Evolutionary conservation across 2,113 vertebrate species (phyloP).

Genomic region (Pimephales promelas): DNA sequence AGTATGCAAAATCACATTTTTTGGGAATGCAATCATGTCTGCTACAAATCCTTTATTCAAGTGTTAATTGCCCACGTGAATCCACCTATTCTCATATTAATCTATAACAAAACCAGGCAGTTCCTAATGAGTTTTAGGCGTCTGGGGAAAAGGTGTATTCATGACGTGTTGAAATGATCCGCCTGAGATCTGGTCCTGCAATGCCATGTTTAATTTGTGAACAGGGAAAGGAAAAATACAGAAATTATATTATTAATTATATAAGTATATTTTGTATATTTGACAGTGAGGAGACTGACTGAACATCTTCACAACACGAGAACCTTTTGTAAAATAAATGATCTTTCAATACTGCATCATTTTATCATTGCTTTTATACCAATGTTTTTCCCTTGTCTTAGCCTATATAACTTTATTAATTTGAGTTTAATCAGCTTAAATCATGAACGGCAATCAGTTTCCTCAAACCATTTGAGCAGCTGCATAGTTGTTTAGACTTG

Average conservation of each 20-base stretch:
- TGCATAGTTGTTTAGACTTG: too few species aligned
- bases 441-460: too few species aligned
- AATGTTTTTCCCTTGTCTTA: too few species aligned
- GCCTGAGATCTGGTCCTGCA: background rate
- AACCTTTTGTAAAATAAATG: too few species aligned
- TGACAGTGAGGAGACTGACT: too few species aligned
- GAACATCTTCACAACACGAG: too few species aligned
- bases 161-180: background rate
- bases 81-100: background rate
- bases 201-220: background rate
- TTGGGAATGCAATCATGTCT: background rate
- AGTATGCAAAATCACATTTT: background rate
- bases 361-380: too few species aligned
- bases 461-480: too few species aligned
- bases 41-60: constrained; percentile 25
- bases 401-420: too few species aligned
- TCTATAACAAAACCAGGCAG: background rate
- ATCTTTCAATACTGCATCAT: too few species aligned
- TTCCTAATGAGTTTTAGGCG: background rate
- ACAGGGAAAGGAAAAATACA: background rate
- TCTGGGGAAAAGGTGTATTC: background rate
- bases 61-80: background rate
- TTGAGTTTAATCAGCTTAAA: too few species aligned
- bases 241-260: background rate
- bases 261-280: background rate